phyloP scores from a whole-genome alignment of 2,888 invertebrate genomes.

The Sphaerophoria taeniata region DNA sequence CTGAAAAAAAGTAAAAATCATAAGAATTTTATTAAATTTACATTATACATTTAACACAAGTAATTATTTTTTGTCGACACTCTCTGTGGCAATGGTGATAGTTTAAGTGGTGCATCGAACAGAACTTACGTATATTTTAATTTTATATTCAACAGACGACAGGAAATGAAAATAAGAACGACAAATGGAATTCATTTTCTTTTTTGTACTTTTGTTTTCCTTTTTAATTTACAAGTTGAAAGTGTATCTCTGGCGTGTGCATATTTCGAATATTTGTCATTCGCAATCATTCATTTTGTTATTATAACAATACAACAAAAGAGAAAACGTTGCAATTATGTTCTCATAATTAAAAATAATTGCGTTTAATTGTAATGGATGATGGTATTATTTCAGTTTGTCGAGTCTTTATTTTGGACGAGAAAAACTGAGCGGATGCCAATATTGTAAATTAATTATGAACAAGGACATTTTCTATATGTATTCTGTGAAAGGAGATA shows the following conservation, averaged over 20 bases:
- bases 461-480: background rate
- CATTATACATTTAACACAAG: background rate
- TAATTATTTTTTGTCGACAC: slow-evolving; percentile 29
- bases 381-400: slow-evolving; percentile 43
- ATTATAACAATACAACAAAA: slow-evolving; percentile 27
- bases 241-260: background rate
- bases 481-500: no score
- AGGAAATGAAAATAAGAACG: slow-evolving; percentile 12
- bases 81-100: slow-evolving; percentile 6
- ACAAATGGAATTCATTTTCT: slow-evolving; percentile 30
- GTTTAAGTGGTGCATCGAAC: slow-evolving; percentile 1
- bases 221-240: slow-evolving; percentile 4
- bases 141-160: background rate
- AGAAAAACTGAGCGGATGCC: background rate
- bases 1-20: slow-evolving; percentile 22
- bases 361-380: slow-evolving; percentile 67
- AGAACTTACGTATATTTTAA: background rate
- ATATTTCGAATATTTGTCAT: slow-evolving; percentile 52
- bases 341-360: slow-evolving; percentile 61
- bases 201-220: background rate
- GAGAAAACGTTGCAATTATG: slow-evolving; percentile 6
- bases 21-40: slow-evolving; percentile 26
- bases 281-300: slow-evolving; percentile 23
- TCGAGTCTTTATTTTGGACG: background rate
- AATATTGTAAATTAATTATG: slow-evolving; percentile 21